phyloP scores from a whole-genome alignment of 2,113 vertebrate species.

The Chlamydotis undulata region DNA sequence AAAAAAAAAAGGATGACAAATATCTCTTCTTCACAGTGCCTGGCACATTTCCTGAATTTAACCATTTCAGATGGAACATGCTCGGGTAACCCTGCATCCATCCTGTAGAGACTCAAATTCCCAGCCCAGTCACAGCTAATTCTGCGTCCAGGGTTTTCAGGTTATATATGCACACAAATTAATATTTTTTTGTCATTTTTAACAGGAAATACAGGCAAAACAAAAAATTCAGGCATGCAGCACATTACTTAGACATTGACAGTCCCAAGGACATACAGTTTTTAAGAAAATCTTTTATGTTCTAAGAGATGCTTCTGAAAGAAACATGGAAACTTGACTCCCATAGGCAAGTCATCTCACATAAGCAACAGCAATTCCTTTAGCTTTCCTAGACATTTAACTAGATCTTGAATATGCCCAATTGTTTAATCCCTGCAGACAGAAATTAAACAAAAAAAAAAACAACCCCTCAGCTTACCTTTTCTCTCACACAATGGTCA shows the following conservation, averaged over 20 bases:
- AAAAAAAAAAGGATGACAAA: not conserved
- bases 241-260: not conserved
- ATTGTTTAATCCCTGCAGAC: slow-evolving; percentile 28
- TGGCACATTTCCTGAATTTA: not conserved
- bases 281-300: not conserved
- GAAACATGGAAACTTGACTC: not conserved
- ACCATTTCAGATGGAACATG: not conserved
- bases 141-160: not conserved
- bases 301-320: not conserved
- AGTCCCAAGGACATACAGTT: not conserved
- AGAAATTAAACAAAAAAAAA: slow-evolving; percentile 21
- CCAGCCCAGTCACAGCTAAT: not conserved
- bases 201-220: not conserved
- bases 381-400: not conserved
- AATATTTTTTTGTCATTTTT: not conserved
- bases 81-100: not conserved
- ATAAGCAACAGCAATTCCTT: not conserved
- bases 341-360: not conserved
- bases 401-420: not conserved
- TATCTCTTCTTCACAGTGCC: not conserved
- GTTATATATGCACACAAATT: not conserved
- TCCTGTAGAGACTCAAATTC: not conserved
- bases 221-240: not conserved
- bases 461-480: not conserved
- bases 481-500: not conserved